These are phyloP conservation scores for Eumerus sabulonum DNA, from an alignment of 2,888 invertebrate species.

Conservation along the genomic window DNA sequence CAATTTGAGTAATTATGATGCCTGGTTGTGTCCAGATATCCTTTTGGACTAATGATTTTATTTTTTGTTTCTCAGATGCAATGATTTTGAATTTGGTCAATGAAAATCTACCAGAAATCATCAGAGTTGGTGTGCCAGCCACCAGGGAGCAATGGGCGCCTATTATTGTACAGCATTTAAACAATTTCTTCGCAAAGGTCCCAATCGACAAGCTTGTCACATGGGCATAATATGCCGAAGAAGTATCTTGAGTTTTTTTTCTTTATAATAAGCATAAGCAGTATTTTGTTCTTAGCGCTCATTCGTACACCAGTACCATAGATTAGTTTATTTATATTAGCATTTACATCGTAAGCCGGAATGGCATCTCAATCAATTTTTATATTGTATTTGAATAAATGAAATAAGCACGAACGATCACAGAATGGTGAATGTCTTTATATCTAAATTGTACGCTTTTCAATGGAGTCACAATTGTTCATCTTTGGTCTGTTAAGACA, in stretches of 20 bases:
- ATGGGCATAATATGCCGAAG: constrained; percentile 22
- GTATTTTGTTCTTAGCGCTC: constrained; percentile 60
- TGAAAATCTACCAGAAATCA: constrained; percentile 81
- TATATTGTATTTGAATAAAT: no score
- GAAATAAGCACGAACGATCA: no score
- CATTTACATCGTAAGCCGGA: constrained; percentile 40
- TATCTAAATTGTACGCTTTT: no score
- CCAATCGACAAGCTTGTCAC: constrained; percentile 76
- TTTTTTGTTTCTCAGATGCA: constrained; percentile 71
- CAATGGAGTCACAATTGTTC: no score
- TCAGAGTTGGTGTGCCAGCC: constrained; percentile 80
- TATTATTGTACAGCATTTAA: constrained; percentile 75
- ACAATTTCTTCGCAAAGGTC: constrained; percentile 76
- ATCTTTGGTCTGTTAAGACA: no score
- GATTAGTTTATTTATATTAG: constrained; percentile 63
- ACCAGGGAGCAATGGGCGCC: constrained; percentile 78
- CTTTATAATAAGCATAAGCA: constrained; percentile 27
- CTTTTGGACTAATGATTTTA: background rate
- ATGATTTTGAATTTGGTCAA: constrained; percentile 80
- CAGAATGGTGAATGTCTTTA: no score
- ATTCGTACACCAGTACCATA: constrained; percentile 47
- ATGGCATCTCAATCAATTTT: no score
- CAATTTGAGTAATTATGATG: constrained; percentile 72
- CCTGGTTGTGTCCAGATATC: no score
- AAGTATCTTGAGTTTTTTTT: background rate